Evolutionary conservation across 2,888 invertebrate species (phyloP).

Genomic region (Meiosimyza platycephala): DNA sequence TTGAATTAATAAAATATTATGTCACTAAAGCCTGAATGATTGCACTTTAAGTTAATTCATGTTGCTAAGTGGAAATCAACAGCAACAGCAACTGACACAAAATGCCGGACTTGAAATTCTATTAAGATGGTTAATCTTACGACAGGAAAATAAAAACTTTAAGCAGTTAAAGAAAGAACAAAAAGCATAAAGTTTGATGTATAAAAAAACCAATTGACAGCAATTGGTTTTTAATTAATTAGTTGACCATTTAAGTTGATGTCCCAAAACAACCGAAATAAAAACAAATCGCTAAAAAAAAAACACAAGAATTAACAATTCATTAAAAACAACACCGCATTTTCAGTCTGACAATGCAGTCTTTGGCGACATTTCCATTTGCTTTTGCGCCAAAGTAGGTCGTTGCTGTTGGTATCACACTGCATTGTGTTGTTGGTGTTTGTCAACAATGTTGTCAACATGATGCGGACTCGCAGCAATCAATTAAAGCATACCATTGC

Average conservation of each 20-base stretch:
- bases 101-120: constrained; percentile 10
- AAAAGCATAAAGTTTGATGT: too few species aligned
- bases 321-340: too few species aligned
- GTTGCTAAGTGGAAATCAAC: constrained; percentile 1
- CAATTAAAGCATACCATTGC: constrained; percentile 33
- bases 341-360: too few species aligned
- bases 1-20: constrained; percentile 41
- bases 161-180: too few species aligned
- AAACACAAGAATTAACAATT: too few species aligned
- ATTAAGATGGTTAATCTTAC: too few species aligned
- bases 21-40: constrained; percentile 49
- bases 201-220: too few species aligned
- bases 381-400: constrained; percentile 4
- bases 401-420: constrained; percentile 1
- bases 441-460: constrained; percentile 21
- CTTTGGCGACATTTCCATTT: not conserved
- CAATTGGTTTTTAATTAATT: too few species aligned
- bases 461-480: constrained; percentile 9
- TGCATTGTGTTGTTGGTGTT: constrained; percentile 6
- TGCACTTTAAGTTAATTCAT: constrained; percentile 32
- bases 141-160: too few species aligned
- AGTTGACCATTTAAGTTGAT: too few species aligned
- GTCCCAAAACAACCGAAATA: too few species aligned
- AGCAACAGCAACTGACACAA: constrained; percentile 1
- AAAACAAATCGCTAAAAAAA: too few species aligned